phyloP scores from a whole-genome alignment of 2,113 vertebrate species.

The Melanerpes formicivorus region DNA sequence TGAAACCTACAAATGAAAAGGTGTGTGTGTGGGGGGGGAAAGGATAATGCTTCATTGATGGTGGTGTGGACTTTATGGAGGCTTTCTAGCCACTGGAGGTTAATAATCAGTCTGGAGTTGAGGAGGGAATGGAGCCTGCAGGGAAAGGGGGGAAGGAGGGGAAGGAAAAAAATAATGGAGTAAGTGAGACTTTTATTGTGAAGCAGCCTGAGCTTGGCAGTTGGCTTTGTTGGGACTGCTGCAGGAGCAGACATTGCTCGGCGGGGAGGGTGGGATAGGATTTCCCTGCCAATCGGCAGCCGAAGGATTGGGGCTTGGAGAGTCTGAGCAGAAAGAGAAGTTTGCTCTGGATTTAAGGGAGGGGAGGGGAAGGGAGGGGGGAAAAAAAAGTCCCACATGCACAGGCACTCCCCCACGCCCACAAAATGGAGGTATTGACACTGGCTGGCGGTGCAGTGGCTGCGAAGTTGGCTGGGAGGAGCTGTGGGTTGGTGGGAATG shows the following conservation, averaged over 20 bases:
- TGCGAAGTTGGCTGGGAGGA: slow-evolving; percentile 49
- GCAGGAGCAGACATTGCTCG: slow-evolving; percentile 78
- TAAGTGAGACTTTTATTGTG: slow-evolving; percentile 77
- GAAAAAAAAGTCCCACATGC: neutral
- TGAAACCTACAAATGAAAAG: neutral
- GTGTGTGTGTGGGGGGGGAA: neutral
- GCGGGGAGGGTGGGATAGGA: slow-evolving; percentile 76
- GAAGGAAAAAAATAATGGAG: neutral
- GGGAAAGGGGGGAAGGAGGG: slow-evolving; percentile 33
- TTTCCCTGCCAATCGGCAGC: slow-evolving; percentile 78
- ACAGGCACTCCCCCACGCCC: neutral
- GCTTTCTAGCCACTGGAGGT: slow-evolving; percentile 33
- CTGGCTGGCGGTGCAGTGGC: slow-evolving; percentile 38
- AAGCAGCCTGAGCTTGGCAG: slow-evolving; percentile 70
- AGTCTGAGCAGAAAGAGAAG: slow-evolving; percentile 63
- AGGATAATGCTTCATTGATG: neutral
- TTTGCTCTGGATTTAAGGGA: slow-evolving; percentile 63
- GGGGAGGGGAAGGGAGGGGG: neutral
- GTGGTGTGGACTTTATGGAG: neutral
- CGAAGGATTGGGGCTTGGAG: slow-evolving; percentile 64
- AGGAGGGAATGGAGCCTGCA: slow-evolving; percentile 35
- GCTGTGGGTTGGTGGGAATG: slow-evolving; percentile 26
- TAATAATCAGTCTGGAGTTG: slow-evolving; percentile 47
- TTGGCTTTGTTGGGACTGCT: slow-evolving; percentile 82
- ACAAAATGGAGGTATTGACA: slow-evolving; percentile 65